These are phyloP conservation scores for Catocala fraxini DNA, from an alignment of 2,888 invertebrate genomes.

Conservation along the genomic window DNA sequence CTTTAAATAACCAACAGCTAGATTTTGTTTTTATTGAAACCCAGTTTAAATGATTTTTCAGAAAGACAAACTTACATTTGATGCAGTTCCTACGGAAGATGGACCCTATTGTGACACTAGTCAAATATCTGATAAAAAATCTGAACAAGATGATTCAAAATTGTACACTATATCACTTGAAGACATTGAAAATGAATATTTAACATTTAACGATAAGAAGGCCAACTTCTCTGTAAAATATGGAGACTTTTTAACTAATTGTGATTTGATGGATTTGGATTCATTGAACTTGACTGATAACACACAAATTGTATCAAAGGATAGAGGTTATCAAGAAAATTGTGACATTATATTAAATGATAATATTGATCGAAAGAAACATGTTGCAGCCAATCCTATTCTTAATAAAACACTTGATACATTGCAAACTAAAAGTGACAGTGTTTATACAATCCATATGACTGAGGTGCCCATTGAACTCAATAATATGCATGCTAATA, in stretches of 20 bases:
- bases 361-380: slow-evolving; percentile 12
- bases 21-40: neutral
- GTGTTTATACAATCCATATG: slow-evolving; percentile 7
- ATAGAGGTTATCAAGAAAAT: slow-evolving; percentile 1
- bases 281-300: slow-evolving; percentile 41
- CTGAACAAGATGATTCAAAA: slow-evolving; percentile 46
- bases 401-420: slow-evolving; percentile 14
- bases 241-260: slow-evolving; percentile 77
- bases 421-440: neutral
- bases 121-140: slow-evolving; percentile 38
- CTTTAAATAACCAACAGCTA: too few species aligned
- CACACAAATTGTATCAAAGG: slow-evolving; percentile 19
- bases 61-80: slow-evolving; percentile 85
- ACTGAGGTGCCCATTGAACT: slow-evolving; percentile 10
- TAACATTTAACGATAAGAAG: slow-evolving; percentile 66
- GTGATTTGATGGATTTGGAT: slow-evolving; percentile 60
- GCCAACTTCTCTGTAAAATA: slow-evolving; percentile 75
- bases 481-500: neutral
- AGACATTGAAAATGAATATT: slow-evolving; percentile 75
- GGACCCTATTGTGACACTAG: slow-evolving; percentile 71
- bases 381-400: slow-evolving; percentile 4
- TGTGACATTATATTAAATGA: slow-evolving; percentile 20
- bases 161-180: slow-evolving; percentile 64
- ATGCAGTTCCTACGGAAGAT: slow-evolving; percentile 86
- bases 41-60: slow-evolving; percentile 57